Evolutionary conservation across 2,113 vertebrate genomes (phyloP), one percentile per base, ranked within the genome.

Genomic region (Pluvianellus socialis): DNA sequence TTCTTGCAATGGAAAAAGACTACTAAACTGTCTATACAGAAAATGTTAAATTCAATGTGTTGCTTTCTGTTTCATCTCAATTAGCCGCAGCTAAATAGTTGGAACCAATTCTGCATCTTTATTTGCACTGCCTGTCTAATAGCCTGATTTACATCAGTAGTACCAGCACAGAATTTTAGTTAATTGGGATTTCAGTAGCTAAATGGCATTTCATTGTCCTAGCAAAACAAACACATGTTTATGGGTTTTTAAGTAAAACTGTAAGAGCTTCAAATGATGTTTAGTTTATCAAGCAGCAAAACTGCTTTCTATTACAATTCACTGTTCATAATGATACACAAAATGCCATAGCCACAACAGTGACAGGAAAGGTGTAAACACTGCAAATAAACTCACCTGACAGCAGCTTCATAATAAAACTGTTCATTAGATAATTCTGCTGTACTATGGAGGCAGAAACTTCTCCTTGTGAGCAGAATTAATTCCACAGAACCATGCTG

Each of bases 131-230:
- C 55, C 59, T 96, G 50, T 84, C 88, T 92, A 96, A 96, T 72
- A 93, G 89, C 47, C 92, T 97, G 94, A 97, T 97, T 97, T 96
- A 94, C 76, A 86, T 96, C 92, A 80, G 83, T 35, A 93, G n/a
- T 73, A 96, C 32, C 52, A 81, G 76, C 62, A 83, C 19, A 94
- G 85, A 92, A 92, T 89, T 95, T 95, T 94, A 92, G 82, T 91
- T 97, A 98, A 97, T 97, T 95, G 55, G 71, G 73, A 95, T 81
- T 95, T 92, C 70, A 47, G 86, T 91, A 87, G 68, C 82, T 80
- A 95, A 97, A 92, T 61, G 30, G 23, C n/a, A 91, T 91, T 93
- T 92, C 77, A 62, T 88, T 90, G 79, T 95, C 91, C 82, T 80
- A 93, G 91, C 45, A 95, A 96, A 98, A 83, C 59, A 95, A 96